phyloP scores from a whole-genome alignment of 1,140 invertebrate genomes.

The Leptoteleia sp. region DNA sequence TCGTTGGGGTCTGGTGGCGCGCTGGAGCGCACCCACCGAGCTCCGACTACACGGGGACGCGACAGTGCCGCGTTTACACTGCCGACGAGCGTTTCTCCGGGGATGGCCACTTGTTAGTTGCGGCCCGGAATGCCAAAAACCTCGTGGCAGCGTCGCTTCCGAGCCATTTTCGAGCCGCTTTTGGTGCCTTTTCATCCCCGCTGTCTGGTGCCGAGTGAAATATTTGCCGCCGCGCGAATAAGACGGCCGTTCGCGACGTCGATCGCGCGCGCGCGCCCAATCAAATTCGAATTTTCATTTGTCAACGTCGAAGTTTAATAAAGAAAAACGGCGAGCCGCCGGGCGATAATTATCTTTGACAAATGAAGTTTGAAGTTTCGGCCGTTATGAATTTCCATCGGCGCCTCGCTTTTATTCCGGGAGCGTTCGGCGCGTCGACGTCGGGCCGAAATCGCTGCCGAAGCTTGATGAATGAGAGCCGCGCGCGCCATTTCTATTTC shows the following conservation, averaged over 20 bases:
- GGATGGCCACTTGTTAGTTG: too few relatives aligned
- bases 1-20: conserved; percentile 26
- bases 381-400: conserved; percentile 12
- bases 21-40: conserved; percentile 25
- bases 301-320: conserved; percentile 26
- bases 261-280: too few relatives aligned
- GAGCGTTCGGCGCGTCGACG: conserved; percentile 10
- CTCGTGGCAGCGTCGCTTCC: neutral
- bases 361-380: conserved; percentile 42
- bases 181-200: neutral
- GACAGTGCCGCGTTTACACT: conserved; percentile 49
- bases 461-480: conserved; percentile 38
- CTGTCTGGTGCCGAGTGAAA: conserved; percentile 9
- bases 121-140: neutral
- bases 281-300: conserved; percentile 22
- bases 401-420: conserved; percentile 29
- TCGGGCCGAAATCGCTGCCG: conserved; percentile 9
- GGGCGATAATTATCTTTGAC: conserved; percentile 39
- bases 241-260: conserved; percentile 3
- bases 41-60: conserved; percentile 12
- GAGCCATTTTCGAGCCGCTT: too few relatives aligned
- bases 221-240: neutral
- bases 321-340: conserved; percentile 30
- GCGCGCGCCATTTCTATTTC: neutral
- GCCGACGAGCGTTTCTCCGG: conserved; percentile 22